phyloP scores from a whole-genome alignment of 2,797 vertebrate species.

The Ceryle rudis region DNA sequence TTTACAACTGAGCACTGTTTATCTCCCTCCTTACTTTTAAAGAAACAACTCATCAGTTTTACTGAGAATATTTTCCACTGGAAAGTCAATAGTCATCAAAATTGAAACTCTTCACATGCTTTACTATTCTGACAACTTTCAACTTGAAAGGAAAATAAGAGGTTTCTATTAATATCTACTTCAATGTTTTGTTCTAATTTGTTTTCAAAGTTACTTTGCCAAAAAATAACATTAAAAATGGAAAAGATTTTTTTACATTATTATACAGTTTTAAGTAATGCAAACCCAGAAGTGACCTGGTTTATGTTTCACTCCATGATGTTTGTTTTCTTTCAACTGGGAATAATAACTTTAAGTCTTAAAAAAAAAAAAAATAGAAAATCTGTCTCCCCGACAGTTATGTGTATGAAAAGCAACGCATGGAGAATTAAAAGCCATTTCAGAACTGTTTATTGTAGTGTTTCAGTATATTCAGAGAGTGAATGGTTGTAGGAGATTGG shows the following conservation, averaged over 20 bases:
- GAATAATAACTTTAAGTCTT: neutral
- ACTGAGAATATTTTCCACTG: neutral
- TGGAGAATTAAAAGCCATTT: neutral
- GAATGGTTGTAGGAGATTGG: neutral
- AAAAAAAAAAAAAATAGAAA: neutral
- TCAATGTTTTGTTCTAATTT: neutral
- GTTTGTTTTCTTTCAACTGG: neutral
- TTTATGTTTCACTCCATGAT: neutral
- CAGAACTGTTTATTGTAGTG: neutral
- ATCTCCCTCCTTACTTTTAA: neutral
- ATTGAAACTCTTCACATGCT: neutral
- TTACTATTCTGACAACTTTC: neutral
- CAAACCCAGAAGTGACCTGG: neutral
- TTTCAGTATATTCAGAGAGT: neutral
- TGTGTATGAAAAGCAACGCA: neutral
- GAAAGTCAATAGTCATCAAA: neutral
- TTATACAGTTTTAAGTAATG: neutral
- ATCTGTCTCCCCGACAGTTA: neutral
- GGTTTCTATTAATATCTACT: neutral
- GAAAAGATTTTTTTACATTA: neutral
- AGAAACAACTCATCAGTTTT: neutral
- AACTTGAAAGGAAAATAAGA: neutral
- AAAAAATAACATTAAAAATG: neutral
- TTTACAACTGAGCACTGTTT: neutral
- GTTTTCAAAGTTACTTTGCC: neutral